These are phyloP conservation scores for Clarias macrocephalus DNA, from an alignment of 2,113 vertebrate species.

Conservation along the genomic window DNA sequence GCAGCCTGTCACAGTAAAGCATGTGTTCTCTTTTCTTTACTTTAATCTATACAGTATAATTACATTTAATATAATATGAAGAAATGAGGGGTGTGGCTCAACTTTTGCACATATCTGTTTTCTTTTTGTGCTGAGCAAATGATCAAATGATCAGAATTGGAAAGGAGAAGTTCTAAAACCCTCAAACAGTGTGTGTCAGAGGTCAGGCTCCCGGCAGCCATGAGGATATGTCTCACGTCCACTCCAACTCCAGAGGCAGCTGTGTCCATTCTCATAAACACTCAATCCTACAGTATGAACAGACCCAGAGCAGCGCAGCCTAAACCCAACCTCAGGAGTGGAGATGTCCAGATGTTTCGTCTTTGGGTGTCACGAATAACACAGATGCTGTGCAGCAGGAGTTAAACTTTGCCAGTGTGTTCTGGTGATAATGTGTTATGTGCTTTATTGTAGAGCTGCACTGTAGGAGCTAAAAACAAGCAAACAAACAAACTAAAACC, in stretches of 20 bases:
- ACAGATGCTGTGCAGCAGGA: not conserved
- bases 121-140: not conserved
- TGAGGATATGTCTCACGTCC: not conserved
- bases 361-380: not conserved
- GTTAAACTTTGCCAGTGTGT: not conserved
- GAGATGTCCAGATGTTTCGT: slow-evolving; percentile 6
- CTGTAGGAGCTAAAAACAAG: not conserved
- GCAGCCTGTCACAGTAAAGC: no score
- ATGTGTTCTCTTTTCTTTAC: no score
- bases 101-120: no score
- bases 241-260: slow-evolving; percentile 3
- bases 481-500: not conserved
- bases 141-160: not conserved
- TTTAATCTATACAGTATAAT: no score
- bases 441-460: not conserved
- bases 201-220: slow-evolving; percentile 17
- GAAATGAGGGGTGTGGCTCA: no score
- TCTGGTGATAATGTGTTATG: not conserved
- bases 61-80: no score
- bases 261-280: slow-evolving; percentile 4
- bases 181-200: not conserved
- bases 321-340: not conserved
- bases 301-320: not conserved
- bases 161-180: not conserved
- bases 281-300: not conserved